Evolutionary conservation across 2,113 vertebrate genomes (phyloP), one percentile per base, ranked within the genome.

Genomic region (Dipodomys stephensi): DNA sequence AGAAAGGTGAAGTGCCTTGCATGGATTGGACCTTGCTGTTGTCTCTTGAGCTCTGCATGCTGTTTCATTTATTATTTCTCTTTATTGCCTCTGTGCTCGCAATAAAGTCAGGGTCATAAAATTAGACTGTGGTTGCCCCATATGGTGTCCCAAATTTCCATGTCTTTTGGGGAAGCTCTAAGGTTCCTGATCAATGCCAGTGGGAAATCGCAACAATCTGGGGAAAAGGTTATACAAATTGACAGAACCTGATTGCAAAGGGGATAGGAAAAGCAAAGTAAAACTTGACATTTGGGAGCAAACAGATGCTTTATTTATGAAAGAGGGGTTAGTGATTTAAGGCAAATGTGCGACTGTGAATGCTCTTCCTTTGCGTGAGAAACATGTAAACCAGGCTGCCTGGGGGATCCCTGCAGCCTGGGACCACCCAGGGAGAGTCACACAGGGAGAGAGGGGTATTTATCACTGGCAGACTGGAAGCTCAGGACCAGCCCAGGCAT

Each of bases 371-470:
- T 91, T 73, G 49, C 68, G 19, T 22, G 68, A 93, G 83, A 84
- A 93, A 25, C 60, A 30, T 5, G n/a, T 13, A 10, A 86, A 9
- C 27, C 4, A 1, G 77, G 57, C 62, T 78, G 64, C 44, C 46
- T 1, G 28, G 46, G 15, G 57, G 77, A 87, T n/a, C 46, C n/a
- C 90, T 9, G 23, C 90, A 44, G 77, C 27, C 78, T 94, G 18
- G 83, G 97, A 94, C 97, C 98, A 97, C 95, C 92, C 73, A 95
- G 4, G 0, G 11, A 95, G 88, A 96, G 39, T 7, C 67, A 18
- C 76, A 7, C 2, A 35, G 30, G 35, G 67, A 80, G 71, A 23
- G 32, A 28, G 30, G 44, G n/a, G 83, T 68, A 28, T 53, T 94
- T 95, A 81, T 65, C 95, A 92, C 71, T 83, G 30, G 67, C 81